Evolutionary conservation across 2,888 invertebrate species (phyloP), one percentile per base, ranked within the genome.

Genomic region (Agapetus fuscipes): DNA sequence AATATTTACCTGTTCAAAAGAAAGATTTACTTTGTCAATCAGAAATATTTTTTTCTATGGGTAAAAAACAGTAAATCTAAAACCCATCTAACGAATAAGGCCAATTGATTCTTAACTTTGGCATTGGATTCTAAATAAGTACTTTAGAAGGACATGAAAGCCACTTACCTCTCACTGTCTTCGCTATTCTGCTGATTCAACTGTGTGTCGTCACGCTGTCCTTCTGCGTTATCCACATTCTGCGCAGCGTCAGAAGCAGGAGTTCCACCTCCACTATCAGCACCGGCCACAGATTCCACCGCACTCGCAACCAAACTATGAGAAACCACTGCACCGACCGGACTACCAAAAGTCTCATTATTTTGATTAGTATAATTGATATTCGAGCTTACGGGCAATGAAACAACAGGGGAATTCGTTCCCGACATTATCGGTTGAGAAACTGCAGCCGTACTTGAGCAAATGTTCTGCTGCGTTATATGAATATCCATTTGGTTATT

Each of bases 341-440:
- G 69, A 56, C 69, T 69, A 36, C 68, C 66, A 50, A 68, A 69
- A 54, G 66, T 62, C 54, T 69, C 64, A 20, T 55, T 52, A 33
- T 42, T 46, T 10, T 28, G 41, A 26, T n/a, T n/a, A n/a, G 35
- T 35, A 24, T 48, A 48, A 27, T 37, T 47, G 32, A 62, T 63
- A 3, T 62, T 58, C 11, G 68, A 66, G 50, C 51, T 67, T 37
- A 64, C 68, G 13, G 69, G 69, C 59, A 70, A 56, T 17, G 68
- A 66, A 44, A 70, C 70, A 26, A 69, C 68, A 5, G 70, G 69
- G 3, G 70, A 70, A 52, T 68, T 70, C 53, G 70, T 70, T 39
- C 69, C 68, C 13, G 69, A 69, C 24, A 70, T 69, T 2, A 44
- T 36, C 10, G 46, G 37, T 35, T 48, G 48, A 2, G 46, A 37